Evolutionary conservation across 2,797 vertebrate species (phyloP), one percentile per base, ranked within the genome.

Genomic region (Decapterus maruadsi): DNA sequence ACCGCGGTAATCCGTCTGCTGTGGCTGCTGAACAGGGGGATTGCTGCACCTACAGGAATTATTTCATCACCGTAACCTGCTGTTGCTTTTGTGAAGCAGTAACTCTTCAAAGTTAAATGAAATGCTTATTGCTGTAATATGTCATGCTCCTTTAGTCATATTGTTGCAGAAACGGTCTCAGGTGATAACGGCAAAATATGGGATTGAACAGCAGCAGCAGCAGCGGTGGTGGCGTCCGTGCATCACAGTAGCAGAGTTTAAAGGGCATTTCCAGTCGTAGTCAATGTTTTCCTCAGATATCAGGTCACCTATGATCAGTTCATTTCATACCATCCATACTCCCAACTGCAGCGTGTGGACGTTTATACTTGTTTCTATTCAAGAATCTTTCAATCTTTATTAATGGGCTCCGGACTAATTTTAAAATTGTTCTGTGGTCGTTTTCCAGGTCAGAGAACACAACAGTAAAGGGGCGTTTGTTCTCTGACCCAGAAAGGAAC

Each of bases 21-120:
- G 38, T 45, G 79, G 80, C 80, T 82, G 83, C 86, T 82, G 84
- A 90, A 66, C 79, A 72, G 86, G 84, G 90, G 90, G 90, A 89
- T 94, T 93, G 89, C 83, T 77, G 87, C 80, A 89, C 84, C 89
- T 88, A 75, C 85, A 84, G 85, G 80, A 91, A 83, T 85, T 80
- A 87, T 91, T 91, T 89, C 84, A 90, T 90, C 88, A 85, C 79
- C 17, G 70, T 89, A 87, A 91, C 75, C 87, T 69, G 82, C 82
- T 75, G 82, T 66, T 72, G 81, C 76, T 85, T 87, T 84, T 83
- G 72, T 75, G 50, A 72, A 61, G 67, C 68, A 62, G 65, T 34
- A 83, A 75, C 54, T 85, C 85, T 83, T 61, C 60, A 60, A 81
- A 81, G 77, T 81, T 57, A 77, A 88, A 87, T 74, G 51, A 87